Percentiles rank a stretch among this genome's conserved stretches.
phyloP scores from a whole-genome alignment of 2,113 vertebrate species.

The Sus scrofa region DNA sequence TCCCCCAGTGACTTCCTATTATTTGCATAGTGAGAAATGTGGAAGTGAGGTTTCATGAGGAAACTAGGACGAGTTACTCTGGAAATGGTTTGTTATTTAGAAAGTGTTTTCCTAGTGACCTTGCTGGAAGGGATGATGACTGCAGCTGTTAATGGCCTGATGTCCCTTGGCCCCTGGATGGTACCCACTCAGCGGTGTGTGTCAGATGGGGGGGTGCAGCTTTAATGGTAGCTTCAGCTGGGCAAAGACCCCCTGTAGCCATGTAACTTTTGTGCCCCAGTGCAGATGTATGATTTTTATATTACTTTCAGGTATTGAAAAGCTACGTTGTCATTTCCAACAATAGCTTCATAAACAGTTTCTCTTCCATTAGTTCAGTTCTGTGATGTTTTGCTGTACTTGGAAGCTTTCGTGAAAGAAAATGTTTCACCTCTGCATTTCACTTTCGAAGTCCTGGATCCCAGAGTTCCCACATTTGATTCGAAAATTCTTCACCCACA shows the following conservation, averaged over 20 bases:
- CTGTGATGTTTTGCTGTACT: background rate
- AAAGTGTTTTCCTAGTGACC: background rate
- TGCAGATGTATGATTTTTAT: background rate
- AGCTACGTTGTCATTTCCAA: background rate
- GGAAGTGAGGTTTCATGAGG: background rate
- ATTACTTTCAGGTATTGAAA: background rate
- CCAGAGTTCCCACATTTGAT: background rate
- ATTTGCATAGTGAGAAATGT: background rate
- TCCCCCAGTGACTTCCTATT: background rate
- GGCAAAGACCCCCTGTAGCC: background rate
- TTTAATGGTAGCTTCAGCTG: background rate
- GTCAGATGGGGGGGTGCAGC: background rate
- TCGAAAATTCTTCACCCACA: background rate
- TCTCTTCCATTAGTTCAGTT: background rate
- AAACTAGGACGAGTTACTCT: background rate
- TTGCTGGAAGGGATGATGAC: background rate
- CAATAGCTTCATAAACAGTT: background rate
- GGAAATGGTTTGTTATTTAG: background rate
- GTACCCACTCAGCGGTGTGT: accelerated
- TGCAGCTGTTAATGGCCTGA: background rate
- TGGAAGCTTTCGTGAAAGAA: background rate
- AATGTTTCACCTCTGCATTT: background rate
- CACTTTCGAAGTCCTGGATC: background rate
- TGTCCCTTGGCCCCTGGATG: background rate
- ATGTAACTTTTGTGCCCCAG: background rate